Conservation (phyloP, 2,797 vertebrate species). For the Eulemur mongoz region DNA sequence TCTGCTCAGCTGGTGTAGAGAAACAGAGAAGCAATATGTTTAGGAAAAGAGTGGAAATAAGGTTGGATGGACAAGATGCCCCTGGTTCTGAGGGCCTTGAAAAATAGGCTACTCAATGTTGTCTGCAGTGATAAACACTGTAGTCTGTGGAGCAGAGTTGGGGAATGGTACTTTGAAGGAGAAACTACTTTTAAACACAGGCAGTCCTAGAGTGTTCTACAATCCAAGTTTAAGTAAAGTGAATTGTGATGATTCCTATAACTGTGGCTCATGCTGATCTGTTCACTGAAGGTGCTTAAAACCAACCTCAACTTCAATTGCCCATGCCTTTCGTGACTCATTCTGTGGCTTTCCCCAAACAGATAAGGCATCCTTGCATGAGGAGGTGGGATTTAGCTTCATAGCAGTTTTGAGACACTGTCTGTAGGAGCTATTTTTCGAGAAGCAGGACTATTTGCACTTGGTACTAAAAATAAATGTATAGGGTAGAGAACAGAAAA, state of each 20-base stretch:
- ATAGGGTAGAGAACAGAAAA: conserved; percentile 41
- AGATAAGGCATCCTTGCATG: background rate
- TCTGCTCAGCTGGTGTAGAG: background rate
- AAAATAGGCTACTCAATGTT: background rate
- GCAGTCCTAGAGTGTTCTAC: background rate
- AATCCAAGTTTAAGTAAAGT: background rate
- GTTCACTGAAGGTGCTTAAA: background rate
- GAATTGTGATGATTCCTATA: background rate
- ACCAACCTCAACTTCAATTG: background rate
- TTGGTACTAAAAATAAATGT: conserved; percentile 38
- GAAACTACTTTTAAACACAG: background rate
- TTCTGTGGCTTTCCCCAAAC: background rate
- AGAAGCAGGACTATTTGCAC: conserved; percentile 43
- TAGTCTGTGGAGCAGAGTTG: background rate
- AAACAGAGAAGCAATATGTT: background rate
- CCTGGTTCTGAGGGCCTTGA: background rate
- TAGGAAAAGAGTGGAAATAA: background rate
- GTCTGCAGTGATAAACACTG: background rate
- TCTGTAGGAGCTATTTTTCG: conserved; percentile 45
- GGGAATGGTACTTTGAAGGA: background rate
- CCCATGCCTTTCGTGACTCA: background rate
- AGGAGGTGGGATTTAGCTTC: conserved; percentile 11
- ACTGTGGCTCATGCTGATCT: background rate
- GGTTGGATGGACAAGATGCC: background rate
- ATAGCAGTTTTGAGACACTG: conserved; percentile 28